Conservation (phyloP, 2,113 vertebrate genomes). For the Myrmophylax atrothorax region DNA sequence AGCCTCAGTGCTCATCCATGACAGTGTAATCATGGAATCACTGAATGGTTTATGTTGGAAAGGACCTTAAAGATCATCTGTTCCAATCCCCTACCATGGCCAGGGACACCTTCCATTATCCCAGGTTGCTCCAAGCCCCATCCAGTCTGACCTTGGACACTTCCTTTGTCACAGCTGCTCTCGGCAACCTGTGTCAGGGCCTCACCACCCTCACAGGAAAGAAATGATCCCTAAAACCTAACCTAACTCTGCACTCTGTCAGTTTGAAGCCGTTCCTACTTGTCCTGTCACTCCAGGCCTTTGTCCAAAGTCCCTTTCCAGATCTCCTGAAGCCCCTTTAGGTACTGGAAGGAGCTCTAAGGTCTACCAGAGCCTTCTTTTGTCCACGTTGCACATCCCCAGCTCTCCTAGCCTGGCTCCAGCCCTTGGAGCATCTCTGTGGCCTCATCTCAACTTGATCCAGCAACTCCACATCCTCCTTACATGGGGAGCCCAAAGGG, state of each 20-base stretch:
- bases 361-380: background rate
- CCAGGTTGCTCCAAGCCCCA: fast-evolving
- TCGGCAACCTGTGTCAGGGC: background rate
- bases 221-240: background rate
- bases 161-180: background rate
- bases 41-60: background rate
- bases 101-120: background rate
- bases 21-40: background rate
- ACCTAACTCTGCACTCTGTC: background rate
- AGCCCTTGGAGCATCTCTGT: background rate
- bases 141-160: background rate
- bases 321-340: background rate
- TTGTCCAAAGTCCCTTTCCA: background rate
- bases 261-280: background rate
- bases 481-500: background rate
- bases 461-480: background rate
- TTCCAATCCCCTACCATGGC: background rate
- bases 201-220: background rate
- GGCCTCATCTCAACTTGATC: background rate
- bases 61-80: fast-evolving
- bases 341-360: background rate
- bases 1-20: background rate
- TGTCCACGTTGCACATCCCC: background rate
- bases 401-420: background rate
- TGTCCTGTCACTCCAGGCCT: background rate